phyloP scores from a whole-genome alignment of 1,140 invertebrate genomes.

The Oryctes rhinoceros region DNA sequence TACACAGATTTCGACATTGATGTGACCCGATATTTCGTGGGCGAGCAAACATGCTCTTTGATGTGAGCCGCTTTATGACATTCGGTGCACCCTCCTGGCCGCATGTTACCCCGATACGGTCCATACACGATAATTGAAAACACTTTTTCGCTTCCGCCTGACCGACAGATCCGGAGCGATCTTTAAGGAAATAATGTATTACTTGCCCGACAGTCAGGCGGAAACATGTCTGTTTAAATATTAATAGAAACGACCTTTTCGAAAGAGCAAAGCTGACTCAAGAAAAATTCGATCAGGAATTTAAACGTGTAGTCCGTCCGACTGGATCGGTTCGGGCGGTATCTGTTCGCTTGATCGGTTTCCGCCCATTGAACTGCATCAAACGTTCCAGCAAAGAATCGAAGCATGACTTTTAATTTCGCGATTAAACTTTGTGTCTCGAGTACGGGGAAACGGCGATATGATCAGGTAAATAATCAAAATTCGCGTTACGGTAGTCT shows the following conservation, averaged over 20 bases:
- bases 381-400: slow-evolving; percentile 6
- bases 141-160: background rate
- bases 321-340: background rate
- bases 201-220: slow-evolving; percentile 13
- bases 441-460: background rate
- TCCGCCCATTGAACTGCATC: slow-evolving; percentile 20
- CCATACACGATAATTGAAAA: slow-evolving; percentile 6
- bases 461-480: background rate
- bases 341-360: slow-evolving; percentile 9
- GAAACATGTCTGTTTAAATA: slow-evolving; percentile 19
- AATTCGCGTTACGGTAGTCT: no score
- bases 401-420: slow-evolving; percentile 12
- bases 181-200: slow-evolving; percentile 13
- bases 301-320: background rate
- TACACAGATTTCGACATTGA: no score
- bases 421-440: slow-evolving; percentile 1
- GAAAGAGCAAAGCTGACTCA: slow-evolving; percentile 10
- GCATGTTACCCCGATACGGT: background rate
- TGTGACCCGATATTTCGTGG: no score
- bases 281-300: slow-evolving; percentile 24
- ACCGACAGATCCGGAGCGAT: background rate
- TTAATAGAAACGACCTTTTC: slow-evolving; percentile 26
- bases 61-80: no score
- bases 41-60: no score
- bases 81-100: background rate